These are phyloP conservation scores for Loris lydekkerianus DNA, from an alignment of 2,797 vertebrate species.

Conservation along the genomic window DNA sequence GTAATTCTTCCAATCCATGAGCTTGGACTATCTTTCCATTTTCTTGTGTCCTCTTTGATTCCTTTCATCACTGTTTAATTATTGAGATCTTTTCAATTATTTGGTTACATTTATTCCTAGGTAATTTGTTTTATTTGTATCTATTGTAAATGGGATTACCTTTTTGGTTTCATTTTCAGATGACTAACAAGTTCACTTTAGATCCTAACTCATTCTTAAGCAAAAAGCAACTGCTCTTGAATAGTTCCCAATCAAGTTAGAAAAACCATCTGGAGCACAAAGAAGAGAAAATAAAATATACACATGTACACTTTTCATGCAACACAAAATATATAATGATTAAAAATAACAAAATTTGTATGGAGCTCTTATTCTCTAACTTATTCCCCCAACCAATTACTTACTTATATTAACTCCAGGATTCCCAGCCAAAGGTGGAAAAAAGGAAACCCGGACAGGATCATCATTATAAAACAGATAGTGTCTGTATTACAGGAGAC, in stretches of 20 bases:
- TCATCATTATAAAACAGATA: neutral
- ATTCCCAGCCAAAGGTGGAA: neutral
- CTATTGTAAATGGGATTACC: neutral
- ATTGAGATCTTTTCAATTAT: neutral
- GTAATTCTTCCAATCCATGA: neutral
- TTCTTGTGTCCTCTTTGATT: neutral
- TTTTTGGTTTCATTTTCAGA: neutral
- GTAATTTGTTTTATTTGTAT: neutral
- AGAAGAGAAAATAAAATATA: conserved; percentile 31
- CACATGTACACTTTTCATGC: neutral
- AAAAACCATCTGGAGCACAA: neutral
- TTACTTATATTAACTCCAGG: neutral
- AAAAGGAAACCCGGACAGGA: neutral
- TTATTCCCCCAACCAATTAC: conserved; percentile 25
- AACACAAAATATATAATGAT: neutral
- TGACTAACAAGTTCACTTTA: conserved; percentile 41
- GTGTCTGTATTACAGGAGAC: neutral
- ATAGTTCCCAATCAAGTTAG: conserved; percentile 13
- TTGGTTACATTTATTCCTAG: neutral
- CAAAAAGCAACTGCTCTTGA: neutral
- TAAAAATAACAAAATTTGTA: conserved; percentile 14
- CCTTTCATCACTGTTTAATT: neutral
- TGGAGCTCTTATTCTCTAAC: neutral
- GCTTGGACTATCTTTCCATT: neutral
- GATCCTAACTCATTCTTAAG: conserved; percentile 52